Evolutionary conservation across 2,888 invertebrate species (phyloP).

Genomic region (Camptogramma bilineatum): DNA sequence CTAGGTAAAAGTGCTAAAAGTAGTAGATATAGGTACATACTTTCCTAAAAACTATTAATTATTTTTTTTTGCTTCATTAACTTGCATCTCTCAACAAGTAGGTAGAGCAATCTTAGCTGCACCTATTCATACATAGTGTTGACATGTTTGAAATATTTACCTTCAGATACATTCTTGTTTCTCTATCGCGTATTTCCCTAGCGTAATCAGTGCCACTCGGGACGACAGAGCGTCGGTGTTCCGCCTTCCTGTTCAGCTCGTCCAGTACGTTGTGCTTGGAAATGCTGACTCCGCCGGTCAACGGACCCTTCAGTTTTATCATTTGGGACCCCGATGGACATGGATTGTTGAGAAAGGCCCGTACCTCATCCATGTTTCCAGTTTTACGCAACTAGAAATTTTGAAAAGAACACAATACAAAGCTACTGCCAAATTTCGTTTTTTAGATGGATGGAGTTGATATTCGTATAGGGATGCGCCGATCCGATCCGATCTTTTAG

Average conservation of each 20-base stretch:
- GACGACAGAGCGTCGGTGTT: constrained; percentile 66
- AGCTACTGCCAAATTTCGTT: no score
- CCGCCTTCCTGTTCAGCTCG: constrained; percentile 62
- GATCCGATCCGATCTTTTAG: no score
- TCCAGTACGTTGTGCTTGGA: constrained; percentile 61
- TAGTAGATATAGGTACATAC: no score
- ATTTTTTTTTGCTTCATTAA: no score
- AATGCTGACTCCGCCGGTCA: constrained; percentile 69
- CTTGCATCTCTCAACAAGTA: no score
- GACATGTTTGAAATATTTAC: constrained; percentile 48
- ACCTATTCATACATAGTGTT: no score
- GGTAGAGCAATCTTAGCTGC: no score
- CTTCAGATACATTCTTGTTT: constrained; percentile 66
- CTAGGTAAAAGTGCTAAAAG: no score
- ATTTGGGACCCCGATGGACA: constrained; percentile 60
- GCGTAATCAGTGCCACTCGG: constrained; percentile 69
- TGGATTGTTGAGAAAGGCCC: constrained; percentile 69
- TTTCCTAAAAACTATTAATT: no score
- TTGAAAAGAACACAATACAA: neutral
- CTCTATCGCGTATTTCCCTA: constrained; percentile 63
- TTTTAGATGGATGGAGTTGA: no score
- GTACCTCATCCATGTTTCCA: constrained; percentile 65
- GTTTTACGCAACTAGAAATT: neutral
- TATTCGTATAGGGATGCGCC: no score
- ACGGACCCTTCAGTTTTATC: constrained; percentile 63